Evolutionary conservation across 35 echinoderm and acorn worm genomes (phyloP).

Genomic region (Hemicentrotus pulcherrimus): DNA sequence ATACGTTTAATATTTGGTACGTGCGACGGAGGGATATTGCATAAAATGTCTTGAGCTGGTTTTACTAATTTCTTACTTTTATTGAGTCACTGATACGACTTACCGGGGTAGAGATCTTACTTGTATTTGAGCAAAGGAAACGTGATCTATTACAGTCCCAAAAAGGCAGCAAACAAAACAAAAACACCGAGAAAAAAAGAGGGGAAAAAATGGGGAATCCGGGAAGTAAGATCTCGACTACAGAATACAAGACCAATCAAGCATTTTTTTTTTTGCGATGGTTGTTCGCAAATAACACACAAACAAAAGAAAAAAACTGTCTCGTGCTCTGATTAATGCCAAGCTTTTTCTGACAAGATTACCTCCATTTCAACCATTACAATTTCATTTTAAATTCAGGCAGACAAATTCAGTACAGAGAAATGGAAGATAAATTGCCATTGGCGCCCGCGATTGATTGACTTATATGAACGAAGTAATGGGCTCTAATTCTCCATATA

Average conservation of each 20-base stretch:
- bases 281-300: not conserved
- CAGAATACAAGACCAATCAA: not conserved
- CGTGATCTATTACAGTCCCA: not conserved
- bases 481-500: conserved; percentile 22
- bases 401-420: conserved; percentile 47
- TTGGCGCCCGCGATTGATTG: conserved; percentile 45
- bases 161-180: not conserved
- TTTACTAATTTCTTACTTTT: too few relatives aligned
- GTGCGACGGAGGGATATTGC: too few relatives aligned
- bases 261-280: not conserved
- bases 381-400: conserved; percentile 43
- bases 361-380: conserved; percentile 24
- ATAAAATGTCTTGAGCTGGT: too few relatives aligned
- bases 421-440: conserved; percentile 44
- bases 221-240: not conserved
- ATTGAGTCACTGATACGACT: too few relatives aligned
- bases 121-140: not conserved
- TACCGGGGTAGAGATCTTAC: too few relatives aligned
- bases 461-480: conserved; percentile 50
- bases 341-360: conserved; percentile 33
- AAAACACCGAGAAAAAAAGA: not conserved
- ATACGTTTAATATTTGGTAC: not conserved
- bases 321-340: not conserved
- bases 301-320: not conserved
- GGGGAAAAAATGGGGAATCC: not conserved